Percentiles rank a stretch among this genome's conserved stretches.
Conservation (phyloP, 2,888 invertebrate species). For the Liodrosophila aerea region DNA sequence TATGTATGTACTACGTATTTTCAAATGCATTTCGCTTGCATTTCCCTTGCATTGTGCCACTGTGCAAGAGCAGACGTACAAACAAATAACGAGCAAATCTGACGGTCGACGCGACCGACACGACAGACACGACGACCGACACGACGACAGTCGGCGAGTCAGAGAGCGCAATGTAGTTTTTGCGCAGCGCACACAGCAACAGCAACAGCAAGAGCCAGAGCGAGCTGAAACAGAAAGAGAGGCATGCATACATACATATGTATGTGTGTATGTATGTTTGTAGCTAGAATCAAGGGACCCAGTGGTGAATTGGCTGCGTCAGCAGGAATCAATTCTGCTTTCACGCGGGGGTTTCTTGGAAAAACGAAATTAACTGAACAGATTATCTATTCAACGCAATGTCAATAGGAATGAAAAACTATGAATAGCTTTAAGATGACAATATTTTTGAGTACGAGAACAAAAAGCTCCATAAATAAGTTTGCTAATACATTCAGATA, state of each 20-base stretch:
- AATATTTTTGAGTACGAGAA: neutral
- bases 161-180: conserved; percentile 61
- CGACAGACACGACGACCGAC: conserved; percentile 25
- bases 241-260: no score
- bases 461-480: no score
- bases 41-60: no score
- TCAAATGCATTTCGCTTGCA: no score
- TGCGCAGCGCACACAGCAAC: conserved; percentile 64
- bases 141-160: conserved; percentile 34
- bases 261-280: no score
- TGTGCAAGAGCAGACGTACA: conserved; percentile 32
- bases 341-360: conserved; percentile 15
- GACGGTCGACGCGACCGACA: conserved; percentile 36
- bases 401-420: no score
- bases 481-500: no score
- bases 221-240: no score
- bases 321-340: conserved; percentile 33
- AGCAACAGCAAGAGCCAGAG: conserved; percentile 18
- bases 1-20: no score
- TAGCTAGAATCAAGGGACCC: conserved; percentile 30
- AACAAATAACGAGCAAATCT: conserved; percentile 31
- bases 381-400: conserved; percentile 14
- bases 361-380: conserved; percentile 11
- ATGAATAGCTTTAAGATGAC: no score
- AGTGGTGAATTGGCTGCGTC: conserved; percentile 48